phyloP scores from a whole-genome alignment of 2,888 invertebrate genomes.

The Rhorus exstirpatorius region DNA sequence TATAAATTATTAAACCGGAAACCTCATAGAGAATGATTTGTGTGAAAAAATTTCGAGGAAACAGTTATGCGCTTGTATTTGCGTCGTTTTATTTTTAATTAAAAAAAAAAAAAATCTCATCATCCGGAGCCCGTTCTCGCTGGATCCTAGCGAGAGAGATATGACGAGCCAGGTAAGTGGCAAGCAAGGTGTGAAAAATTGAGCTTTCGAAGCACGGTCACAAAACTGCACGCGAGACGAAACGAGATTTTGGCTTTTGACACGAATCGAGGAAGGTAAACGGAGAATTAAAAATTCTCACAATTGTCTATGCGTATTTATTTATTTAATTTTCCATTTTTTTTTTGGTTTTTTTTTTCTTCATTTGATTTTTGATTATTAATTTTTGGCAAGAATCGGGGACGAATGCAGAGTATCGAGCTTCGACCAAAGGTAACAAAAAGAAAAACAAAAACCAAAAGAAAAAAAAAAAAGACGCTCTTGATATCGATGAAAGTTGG shows the following conservation, averaged over 20 bases:
- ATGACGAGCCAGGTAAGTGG: constrained; percentile 51
- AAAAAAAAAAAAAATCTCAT: constrained; percentile 3
- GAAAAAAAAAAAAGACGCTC: constrained; percentile 29
- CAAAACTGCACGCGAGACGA: constrained; percentile 25
- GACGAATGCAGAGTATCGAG: constrained; percentile 62
- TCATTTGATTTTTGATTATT: constrained; percentile 25
- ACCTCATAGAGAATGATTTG: too few relatives aligned
- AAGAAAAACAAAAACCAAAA: constrained; percentile 3
- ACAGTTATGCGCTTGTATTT: too few relatives aligned
- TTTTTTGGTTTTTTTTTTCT: not conserved
- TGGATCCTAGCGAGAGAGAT: constrained; percentile 29
- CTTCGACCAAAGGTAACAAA: constrained; percentile 60
- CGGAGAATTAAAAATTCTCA: too few relatives aligned
- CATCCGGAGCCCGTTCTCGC: constrained; percentile 17
- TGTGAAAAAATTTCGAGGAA: too few relatives aligned
- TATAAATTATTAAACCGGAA: too few relatives aligned
- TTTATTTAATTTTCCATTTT: not conserved
- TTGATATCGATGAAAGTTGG: constrained; percentile 44
- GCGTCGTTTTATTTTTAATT: too few relatives aligned
- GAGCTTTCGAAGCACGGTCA: constrained; percentile 37
- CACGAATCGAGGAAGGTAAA: constrained; percentile 44
- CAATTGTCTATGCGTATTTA: too few relatives aligned
- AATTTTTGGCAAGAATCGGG: constrained; percentile 55
- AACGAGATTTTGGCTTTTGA: constrained; percentile 33
- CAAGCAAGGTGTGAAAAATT: constrained; percentile 29